Conservation (phyloP, 2,113 vertebrate genomes). For the Xiphophorus couchianus region DNA sequence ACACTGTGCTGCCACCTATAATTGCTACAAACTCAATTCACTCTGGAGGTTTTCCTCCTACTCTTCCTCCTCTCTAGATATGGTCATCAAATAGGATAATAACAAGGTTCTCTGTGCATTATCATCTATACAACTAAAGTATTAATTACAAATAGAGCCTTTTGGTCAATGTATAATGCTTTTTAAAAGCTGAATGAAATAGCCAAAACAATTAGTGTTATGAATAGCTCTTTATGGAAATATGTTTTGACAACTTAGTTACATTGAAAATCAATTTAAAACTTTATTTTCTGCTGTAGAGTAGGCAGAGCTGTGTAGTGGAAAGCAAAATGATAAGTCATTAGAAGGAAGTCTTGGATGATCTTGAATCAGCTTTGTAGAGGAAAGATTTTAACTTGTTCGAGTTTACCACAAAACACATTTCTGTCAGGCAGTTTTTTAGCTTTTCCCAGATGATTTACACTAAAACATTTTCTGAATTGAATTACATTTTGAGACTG, state of each 20-base stretch:
- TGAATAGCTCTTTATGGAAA: neutral
- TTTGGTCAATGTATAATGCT: too few relatives aligned
- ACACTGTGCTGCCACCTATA: constrained; percentile 1
- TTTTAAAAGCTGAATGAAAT: neutral
- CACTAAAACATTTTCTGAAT: neutral
- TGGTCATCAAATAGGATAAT: too few relatives aligned
- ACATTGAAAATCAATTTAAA: neutral
- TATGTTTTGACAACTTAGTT: neutral
- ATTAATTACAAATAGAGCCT: too few relatives aligned
- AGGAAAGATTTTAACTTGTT: constrained; percentile 1
- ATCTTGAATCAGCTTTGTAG: constrained; percentile 9
- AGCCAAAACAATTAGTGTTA: neutral
- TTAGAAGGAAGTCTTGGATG: neutral
- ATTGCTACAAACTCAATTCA: constrained; percentile 5
- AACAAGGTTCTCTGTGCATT: too few relatives aligned
- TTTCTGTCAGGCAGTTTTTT: constrained; percentile 12
- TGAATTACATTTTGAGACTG: neutral
- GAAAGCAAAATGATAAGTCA: neutral
- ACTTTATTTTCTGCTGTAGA: neutral
- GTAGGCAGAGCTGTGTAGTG: neutral
- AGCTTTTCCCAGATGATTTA: neutral
- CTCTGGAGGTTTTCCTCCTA: neutral
- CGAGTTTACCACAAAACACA: too few relatives aligned
- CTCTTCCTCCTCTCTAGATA: too few relatives aligned
- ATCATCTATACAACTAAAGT: too few relatives aligned